These are phyloP conservation scores for Oreochromis niloticus DNA, from an alignment of 2,113 vertebrate genomes.

Conservation along the genomic window DNA sequence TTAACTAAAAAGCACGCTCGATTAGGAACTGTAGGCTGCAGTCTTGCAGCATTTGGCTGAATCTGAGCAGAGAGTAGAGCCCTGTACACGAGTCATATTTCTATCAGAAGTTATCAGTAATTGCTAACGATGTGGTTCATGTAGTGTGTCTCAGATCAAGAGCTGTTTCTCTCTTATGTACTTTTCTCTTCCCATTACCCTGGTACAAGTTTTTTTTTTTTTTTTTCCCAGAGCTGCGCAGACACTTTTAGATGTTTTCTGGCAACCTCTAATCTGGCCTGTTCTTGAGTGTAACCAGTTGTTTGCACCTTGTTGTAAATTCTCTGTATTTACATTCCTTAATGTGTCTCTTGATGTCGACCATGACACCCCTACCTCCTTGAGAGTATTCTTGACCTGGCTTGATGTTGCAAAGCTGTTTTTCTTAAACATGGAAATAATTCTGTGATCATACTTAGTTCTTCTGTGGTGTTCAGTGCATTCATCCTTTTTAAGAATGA, in stretches of 20 bases:
- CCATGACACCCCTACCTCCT: neutral
- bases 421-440: neutral
- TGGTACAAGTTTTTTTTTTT: neutral
- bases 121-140: neutral
- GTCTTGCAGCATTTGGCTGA: neutral
- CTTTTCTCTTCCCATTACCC: rapidly evolving
- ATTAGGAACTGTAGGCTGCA: neutral
- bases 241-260: neutral
- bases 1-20: neutral
- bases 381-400: neutral
- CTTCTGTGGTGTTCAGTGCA: neutral
- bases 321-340: neutral
- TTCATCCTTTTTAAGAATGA: neutral
- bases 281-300: neutral
- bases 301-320: neutral
- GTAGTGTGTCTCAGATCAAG: neutral
- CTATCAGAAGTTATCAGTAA: neutral
- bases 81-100: neutral
- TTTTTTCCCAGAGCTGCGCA: neutral
- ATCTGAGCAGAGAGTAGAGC: neutral
- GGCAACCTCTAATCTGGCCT: neutral
- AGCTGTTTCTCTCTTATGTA: neutral
- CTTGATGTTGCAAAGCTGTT: neutral
- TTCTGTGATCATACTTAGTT: neutral
- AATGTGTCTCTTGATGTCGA: neutral